phyloP scores from a whole-genome alignment of 2,888 invertebrate species.

The Phaedon cochleariae region DNA sequence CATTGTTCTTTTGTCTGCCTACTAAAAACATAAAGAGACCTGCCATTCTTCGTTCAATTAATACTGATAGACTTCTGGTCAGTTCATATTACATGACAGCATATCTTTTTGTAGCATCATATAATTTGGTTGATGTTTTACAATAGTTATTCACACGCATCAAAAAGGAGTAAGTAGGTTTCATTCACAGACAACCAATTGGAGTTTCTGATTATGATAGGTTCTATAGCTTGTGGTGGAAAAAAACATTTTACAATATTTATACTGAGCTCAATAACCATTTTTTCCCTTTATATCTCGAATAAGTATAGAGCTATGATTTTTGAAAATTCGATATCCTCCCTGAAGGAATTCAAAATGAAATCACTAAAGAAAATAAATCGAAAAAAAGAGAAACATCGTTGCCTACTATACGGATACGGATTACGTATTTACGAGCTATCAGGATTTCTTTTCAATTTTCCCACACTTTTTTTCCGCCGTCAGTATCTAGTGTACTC shows the following conservation, averaged over 20 bases:
- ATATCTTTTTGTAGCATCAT: background rate
- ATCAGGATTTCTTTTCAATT: constrained; percentile 51
- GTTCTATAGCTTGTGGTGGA: too few species aligned
- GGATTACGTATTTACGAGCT: constrained; percentile 42
- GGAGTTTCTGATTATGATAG: too few species aligned
- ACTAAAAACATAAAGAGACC: constrained; percentile 9
- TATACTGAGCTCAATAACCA: too few species aligned
- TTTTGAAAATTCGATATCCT: too few species aligned
- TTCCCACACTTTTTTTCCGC: constrained; percentile 47
- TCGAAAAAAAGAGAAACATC: too few species aligned
- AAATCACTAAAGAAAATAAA: too few species aligned
- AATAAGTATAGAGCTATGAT: too few species aligned
- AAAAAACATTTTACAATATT: too few species aligned
- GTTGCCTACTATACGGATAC: background rate
- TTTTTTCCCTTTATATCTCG: too few species aligned
- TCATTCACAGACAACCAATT: too few species aligned
- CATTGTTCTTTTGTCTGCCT: constrained; percentile 26
- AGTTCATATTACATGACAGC: background rate
- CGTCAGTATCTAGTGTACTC: constrained; percentile 37
- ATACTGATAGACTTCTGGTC: background rate
- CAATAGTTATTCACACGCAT: background rate
- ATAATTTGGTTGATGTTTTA: background rate
- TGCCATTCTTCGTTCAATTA: constrained; percentile 19
- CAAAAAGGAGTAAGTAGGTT: too few species aligned
- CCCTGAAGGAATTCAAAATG: too few species aligned